phyloP scores from a whole-genome alignment of 1,140 invertebrate genomes.

The Hermatobates lingyangjiaoensis region DNA sequence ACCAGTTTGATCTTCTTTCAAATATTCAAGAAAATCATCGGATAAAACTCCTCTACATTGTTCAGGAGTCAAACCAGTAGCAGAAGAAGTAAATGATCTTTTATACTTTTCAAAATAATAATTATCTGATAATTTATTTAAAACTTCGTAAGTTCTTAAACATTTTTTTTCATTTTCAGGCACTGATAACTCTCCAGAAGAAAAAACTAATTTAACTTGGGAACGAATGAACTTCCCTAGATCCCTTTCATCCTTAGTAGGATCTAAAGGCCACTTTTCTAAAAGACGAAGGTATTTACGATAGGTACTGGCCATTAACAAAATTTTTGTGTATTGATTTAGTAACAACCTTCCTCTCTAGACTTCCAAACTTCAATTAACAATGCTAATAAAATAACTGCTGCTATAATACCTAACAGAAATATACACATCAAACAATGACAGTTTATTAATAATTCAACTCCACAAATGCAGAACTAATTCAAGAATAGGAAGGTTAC shows the following conservation, averaged over 20 bases:
- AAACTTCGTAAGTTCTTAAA: conserved; percentile 38
- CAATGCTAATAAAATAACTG: too few relatives aligned
- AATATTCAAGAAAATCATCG: conserved; percentile 39
- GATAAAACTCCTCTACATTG: conserved; percentile 50
- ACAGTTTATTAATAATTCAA: too few relatives aligned
- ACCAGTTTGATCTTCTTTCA: conserved; percentile 11
- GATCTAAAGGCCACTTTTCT: conserved; percentile 60
- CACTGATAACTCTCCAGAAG: conserved; percentile 31
- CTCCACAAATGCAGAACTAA: too few relatives aligned
- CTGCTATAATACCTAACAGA: too few relatives aligned
- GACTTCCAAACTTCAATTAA: too few relatives aligned
- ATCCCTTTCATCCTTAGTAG: conserved; percentile 51
- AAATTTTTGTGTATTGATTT: not conserved
- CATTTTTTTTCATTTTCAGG: conserved; percentile 35
- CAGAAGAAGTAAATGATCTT: conserved; percentile 32
- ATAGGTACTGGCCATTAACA: conserved; percentile 39
- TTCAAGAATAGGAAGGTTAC: too few relatives aligned
- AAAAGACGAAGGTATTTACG: conserved; percentile 52
- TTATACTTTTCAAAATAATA: conserved; percentile 43
- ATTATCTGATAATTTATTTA: conserved; percentile 49
- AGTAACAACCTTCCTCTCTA: too few relatives aligned
- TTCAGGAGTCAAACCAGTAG: conserved; percentile 44
- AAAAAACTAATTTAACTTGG: conserved; percentile 42
- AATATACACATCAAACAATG: too few relatives aligned
- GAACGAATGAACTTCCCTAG: conserved; percentile 51